Percentiles rank a stretch among this genome's conserved stretches.
Conservation (phyloP, 2,888 invertebrate species). For the Napeogenes inachia region DNA sequence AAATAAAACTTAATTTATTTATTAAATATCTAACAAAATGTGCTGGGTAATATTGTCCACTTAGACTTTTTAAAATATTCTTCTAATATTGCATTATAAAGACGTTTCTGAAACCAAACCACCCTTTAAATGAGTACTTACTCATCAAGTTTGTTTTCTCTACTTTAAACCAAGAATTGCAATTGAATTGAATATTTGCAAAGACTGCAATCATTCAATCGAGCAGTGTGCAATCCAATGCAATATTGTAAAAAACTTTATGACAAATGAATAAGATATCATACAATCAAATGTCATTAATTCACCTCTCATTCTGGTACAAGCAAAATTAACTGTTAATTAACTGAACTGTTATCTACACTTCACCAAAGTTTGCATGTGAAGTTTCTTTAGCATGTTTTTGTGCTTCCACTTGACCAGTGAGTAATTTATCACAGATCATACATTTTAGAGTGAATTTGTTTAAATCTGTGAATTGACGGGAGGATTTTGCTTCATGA, state of each 20-base stretch:
- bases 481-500: conserved; percentile 89
- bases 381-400: conserved; percentile 90
- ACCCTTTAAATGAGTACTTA: too few species aligned
- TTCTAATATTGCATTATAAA: too few species aligned
- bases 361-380: conserved; percentile 89
- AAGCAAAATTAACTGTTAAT: conserved; percentile 10
- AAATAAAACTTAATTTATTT: conserved; percentile 9
- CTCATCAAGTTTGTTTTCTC: too few species aligned
- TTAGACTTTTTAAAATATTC: not conserved
- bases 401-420: conserved; percentile 89
- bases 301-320: not conserved
- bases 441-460: conserved; percentile 91
- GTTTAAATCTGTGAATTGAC: conserved; percentile 93
- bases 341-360: conserved; percentile 63
- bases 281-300: too few species aligned
- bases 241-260: too few species aligned
- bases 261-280: too few species aligned
- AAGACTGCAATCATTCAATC: too few species aligned
- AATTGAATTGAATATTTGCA: not conserved
- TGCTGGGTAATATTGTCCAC: conserved; percentile 1
- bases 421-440: conserved; percentile 85
- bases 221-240: too few species aligned
- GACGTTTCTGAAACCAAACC: too few species aligned
- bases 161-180: not conserved
- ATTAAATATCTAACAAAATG: conserved; percentile 5